Base-by-base conservation (phyloP, 2,888 invertebrate genomes). In the Tubulanus polymorphus region DNA sequence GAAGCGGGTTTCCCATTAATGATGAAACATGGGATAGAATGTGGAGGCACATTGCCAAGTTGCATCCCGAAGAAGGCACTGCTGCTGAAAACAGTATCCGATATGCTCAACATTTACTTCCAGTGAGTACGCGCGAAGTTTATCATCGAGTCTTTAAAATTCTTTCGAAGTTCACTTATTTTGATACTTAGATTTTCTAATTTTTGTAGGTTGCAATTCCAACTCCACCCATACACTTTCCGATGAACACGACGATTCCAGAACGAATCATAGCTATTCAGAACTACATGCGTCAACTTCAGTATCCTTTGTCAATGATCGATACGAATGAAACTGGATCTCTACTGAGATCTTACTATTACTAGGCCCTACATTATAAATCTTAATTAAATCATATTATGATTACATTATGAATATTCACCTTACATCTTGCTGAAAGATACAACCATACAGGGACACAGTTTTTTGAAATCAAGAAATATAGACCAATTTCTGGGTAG, bases 391-490 rank as follows among this genome's bases (percentile, higher is more conserved):
- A n/a, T n/a, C n/a, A n/a, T n/a, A n/a, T n/a, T n/a, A n/a, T n/a
- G n/a, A n/a, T n/a, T 12, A 18, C 10, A n/a, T 18, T 45, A 10
- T 46, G 23, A 5, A 10, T 15, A 26, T 26, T 12, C 10, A 48
- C 10, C 37, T 15, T 41, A 57, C 25, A 15, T 3, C 18, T 2
- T 18, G 10, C 15, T 26, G 28, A 3, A 28, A 72, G 72, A 65
- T 78, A 79, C 55, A 79, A 79, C 59, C 75, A 78, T 57, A 79
- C 78, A 47, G 79, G 79, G 15, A 79, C 78, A 35, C 79, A 79
- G 64, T 78, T 79, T 61, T 79, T 74, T 69, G 77, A 79, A 59
- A 75, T 79, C 27, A 63, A 69, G 53, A 78, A 79, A 60, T 70
- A 75, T 53, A 62, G 78, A 49, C 78, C 79, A 52, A 56, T 79